Evolutionary conservation across 2,113 vertebrate species (phyloP).

Genomic region (Myocastor coypus): DNA sequence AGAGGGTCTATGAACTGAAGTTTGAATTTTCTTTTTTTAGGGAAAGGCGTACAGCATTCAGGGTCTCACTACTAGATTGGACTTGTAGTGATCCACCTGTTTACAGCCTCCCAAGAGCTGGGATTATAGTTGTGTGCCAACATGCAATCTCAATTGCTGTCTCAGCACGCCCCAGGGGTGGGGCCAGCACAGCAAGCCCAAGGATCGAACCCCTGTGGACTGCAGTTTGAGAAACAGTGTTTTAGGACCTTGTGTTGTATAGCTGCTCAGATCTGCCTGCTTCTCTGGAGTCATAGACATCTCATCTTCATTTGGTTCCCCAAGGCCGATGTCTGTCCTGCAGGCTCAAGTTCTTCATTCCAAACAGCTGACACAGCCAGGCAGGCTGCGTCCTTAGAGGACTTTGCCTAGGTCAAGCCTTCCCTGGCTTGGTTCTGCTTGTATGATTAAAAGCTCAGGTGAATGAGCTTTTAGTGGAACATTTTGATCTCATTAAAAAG

Average conservation of each 20-base stretch:
- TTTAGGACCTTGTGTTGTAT: not conserved
- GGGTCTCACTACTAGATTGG: too few relatives aligned
- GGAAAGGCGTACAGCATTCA: too few relatives aligned
- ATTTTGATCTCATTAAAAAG: slow-evolving; percentile 64
- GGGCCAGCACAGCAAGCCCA: too few relatives aligned
- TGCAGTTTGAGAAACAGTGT: not conserved
- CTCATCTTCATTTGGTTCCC: not conserved
- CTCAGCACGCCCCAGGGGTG: too few relatives aligned
- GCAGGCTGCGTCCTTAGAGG: not conserved
- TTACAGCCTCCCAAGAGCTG: too few relatives aligned
- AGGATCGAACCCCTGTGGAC: not conserved
- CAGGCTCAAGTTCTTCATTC: not conserved
- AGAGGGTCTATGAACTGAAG: not conserved
- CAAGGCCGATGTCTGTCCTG: not conserved
- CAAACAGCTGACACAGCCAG: not conserved
- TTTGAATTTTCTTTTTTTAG: not conserved
- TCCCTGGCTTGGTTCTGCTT: not conserved
- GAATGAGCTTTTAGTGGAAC: slow-evolving; percentile 52
- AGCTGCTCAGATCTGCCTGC: not conserved
- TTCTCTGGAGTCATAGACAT: not conserved
- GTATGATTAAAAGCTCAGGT: slow-evolving; percentile 60
- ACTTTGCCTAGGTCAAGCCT: not conserved
- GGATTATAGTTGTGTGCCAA: too few relatives aligned
- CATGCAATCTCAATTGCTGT: too few relatives aligned
- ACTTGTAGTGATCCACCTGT: too few relatives aligned